Evolutionary conservation across 2,797 vertebrate genomes (phyloP).

Genomic region (Pyrocephalus nanus): DNA sequence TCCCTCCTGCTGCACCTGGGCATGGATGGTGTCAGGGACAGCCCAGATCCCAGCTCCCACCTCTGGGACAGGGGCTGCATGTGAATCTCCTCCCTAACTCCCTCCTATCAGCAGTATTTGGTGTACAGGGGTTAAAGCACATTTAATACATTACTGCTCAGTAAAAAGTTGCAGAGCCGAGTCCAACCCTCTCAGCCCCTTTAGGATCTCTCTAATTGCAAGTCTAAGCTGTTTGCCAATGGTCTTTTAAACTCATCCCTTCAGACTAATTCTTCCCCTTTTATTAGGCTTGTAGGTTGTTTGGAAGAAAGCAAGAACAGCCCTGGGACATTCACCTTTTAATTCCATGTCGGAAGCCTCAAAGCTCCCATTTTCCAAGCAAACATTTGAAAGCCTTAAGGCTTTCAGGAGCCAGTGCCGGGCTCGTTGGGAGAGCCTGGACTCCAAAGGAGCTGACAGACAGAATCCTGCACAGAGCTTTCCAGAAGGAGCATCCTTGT

Average conservation of each 20-base stretch:
- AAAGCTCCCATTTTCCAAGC: constrained; percentile 37
- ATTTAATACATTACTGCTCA: neutral
- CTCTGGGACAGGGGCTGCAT: neutral
- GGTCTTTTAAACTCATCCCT: constrained; percentile 29
- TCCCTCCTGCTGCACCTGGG: neutral
- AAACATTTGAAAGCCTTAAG: constrained; percentile 23
- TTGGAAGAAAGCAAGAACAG: constrained; percentile 37
- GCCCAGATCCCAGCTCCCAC: neutral
- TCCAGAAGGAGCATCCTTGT: neutral
- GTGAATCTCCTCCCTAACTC: neutral
- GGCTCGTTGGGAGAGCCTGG: neutral
- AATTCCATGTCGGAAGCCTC: neutral
- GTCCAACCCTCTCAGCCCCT: neutral
- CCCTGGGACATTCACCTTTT: neutral
- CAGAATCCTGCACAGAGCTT: constrained; percentile 5
- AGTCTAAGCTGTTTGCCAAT: constrained; percentile 3
- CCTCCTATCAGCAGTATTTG: neutral
- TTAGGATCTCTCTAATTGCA: constrained; percentile 8
- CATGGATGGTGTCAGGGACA: neutral
- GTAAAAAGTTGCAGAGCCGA: neutral
- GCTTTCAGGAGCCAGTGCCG: constrained; percentile 3
- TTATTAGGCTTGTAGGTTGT: constrained; percentile 14
- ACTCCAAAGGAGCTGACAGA: neutral
- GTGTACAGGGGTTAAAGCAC: neutral
- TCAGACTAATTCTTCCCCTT: constrained; percentile 6